phyloP scores from a whole-genome alignment of 2,888 invertebrate genomes.

The Apotomis betuletana region DNA sequence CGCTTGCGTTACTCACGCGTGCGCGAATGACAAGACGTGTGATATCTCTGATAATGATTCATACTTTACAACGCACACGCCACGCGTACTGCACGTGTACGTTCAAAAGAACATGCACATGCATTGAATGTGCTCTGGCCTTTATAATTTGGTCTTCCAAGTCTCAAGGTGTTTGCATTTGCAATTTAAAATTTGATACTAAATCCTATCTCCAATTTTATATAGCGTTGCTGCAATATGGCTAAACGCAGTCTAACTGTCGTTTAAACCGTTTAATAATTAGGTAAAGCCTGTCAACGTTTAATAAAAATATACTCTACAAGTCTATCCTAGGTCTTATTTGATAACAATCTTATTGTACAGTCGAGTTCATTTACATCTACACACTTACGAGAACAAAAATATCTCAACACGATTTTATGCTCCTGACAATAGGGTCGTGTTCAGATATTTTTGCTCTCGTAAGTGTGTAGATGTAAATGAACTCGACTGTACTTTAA shows the following conservation, averaged over 20 bases:
- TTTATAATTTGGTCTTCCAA: background rate
- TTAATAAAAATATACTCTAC: background rate
- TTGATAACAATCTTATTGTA: background rate
- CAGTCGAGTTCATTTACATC: too few relatives aligned
- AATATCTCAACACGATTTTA: too few relatives aligned
- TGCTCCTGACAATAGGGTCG: too few relatives aligned
- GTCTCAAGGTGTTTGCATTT: background rate
- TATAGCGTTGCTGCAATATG: background rate
- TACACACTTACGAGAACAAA: too few relatives aligned
- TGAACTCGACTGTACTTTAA: too few relatives aligned
- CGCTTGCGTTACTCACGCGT: too few relatives aligned
- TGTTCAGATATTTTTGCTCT: too few relatives aligned
- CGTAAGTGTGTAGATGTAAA: too few relatives aligned
- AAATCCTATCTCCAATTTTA: background rate
- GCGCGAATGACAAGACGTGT: background rate
- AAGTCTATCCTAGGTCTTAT: conserved; percentile 1
- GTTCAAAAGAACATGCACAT: too few relatives aligned
- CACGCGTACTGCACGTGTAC: too few relatives aligned
- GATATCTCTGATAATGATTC: too few relatives aligned
- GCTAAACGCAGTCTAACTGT: background rate
- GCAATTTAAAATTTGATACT: background rate
- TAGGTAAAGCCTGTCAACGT: background rate
- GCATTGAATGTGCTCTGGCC: background rate
- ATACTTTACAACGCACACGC: too few relatives aligned
- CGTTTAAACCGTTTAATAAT: background rate